Percentiles rank a stretch among this genome's conserved stretches.
phyloP scores from a whole-genome alignment of 2,797 vertebrate species.

The Simalia tracyae region DNA sequence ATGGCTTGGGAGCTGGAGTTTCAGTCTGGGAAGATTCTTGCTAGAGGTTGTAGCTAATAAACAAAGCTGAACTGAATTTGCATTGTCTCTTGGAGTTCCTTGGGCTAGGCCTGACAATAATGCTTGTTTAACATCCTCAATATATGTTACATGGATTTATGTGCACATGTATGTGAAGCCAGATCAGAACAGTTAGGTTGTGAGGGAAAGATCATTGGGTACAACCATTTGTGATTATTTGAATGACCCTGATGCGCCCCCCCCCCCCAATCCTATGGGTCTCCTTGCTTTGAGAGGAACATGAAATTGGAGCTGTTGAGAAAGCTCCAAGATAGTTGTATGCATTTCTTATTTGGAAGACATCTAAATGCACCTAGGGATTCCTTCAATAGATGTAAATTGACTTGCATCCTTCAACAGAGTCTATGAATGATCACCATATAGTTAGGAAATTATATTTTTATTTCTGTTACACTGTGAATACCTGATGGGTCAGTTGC shows the following conservation, averaged over 20 bases:
- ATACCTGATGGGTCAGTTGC: not conserved
- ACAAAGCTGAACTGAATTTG: no score
- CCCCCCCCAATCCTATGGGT: not conserved
- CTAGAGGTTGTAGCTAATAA: no score
- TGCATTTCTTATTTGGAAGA: not conserved
- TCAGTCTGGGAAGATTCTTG: no score
- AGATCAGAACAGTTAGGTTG: not conserved
- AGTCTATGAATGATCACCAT: conserved; percentile 5
- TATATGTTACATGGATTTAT: not conserved
- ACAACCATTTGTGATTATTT: not conserved
- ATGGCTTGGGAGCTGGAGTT: no score
- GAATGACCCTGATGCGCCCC: not conserved
- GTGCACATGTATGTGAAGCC: not conserved
- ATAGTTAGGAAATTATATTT: conserved; percentile 3
- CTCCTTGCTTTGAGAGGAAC: not conserved
- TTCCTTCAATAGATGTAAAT: not conserved
- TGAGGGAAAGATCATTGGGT: not conserved
- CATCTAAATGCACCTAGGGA: not conserved
- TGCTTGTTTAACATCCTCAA: not conserved
- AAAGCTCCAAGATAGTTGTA: not conserved
- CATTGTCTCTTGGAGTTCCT: no score
- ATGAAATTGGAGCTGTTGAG: not conserved
- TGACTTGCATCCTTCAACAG: not conserved
- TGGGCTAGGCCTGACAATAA: not conserved
- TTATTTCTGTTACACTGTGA: conserved; percentile 6